A percentile compares a stretch with the other conserved stretches of the same genome.
Evolutionary conservation across 2,113 vertebrate genomes (phyloP).

Genomic region (Rhinoptilus africanus): DNA sequence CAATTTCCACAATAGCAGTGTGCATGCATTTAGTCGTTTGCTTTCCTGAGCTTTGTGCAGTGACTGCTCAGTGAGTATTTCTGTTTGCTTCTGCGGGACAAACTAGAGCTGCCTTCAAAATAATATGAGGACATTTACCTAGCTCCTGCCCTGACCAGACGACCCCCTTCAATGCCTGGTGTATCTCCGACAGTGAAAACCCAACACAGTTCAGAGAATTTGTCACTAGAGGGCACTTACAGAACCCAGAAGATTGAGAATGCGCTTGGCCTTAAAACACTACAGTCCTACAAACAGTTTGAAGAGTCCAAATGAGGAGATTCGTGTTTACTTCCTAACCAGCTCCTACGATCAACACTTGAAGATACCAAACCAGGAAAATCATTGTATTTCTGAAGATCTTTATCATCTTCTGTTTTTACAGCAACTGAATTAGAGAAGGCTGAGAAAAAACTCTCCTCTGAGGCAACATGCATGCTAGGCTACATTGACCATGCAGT

Average conservation of each 20-base stretch:
- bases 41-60: not conserved
- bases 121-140: not conserved
- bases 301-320: not conserved
- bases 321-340: not conserved
- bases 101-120: not conserved
- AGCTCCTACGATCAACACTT: not conserved
- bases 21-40: not conserved
- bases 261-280: not conserved
- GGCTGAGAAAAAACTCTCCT: not conserved
- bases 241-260: not conserved
- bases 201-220: not conserved
- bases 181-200: not conserved
- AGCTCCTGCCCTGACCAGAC: not conserved
- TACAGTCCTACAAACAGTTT: not conserved
- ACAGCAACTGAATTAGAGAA: not conserved
- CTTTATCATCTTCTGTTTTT: not conserved
- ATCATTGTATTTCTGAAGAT: not conserved
- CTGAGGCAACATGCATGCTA: not conserved
- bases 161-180: not conserved
- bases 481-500: not conserved
- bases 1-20: not conserved
- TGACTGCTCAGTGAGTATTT: not conserved
- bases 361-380: not conserved
- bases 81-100: not conserved
- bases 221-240: slow-evolving; percentile 37